Evolutionary conservation across 2,797 vertebrate genomes (phyloP), one percentile per base, ranked within the genome.

Genomic region (Spizella passerina): DNA sequence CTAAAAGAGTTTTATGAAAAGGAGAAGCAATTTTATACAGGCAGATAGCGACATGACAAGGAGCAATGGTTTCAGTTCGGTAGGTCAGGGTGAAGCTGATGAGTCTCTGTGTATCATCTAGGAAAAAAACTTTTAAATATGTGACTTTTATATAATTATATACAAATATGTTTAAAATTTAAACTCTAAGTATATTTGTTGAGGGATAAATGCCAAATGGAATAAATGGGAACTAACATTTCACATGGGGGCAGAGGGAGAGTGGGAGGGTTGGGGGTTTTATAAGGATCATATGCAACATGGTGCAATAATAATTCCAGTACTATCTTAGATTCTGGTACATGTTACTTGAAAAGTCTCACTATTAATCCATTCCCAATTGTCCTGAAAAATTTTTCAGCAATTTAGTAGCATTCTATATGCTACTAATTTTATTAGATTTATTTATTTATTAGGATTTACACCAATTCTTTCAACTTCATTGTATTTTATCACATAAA

Each of bases 221-320:
- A 10, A 41, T 63, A 71, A 88, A 66, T 53, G 17, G 15, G 4
- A 92, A 43, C 9, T 53, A 71, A 29, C 2, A 39, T 55, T 64
- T 22, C 7, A 44, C 44, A 22, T 22, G 44, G 44, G 21, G 21
- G 21, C 11, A 12, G 21, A 21, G 21, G 44, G 21, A 44, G 44
- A 44, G 44, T 44, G 44, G 44, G 44, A 44, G 7, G 5, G 2
- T 18, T 41, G 26, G 13, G 9, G 5, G 3, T 0, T 6, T 15
- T 14, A 61, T n/a, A 59, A 59, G 41, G 7, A 26, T 26, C 43
- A 36, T 19, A 29, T 11, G 5, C 21, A 59, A 68, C 18, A 14
- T 10, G 3, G 26, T 66, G 27, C 7, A 72, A 57, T 21, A 72
- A 86, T 63, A 76, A 90, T 72, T 82, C 12, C n/a, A 75, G 34